phyloP scores from a whole-genome alignment of 2,113 vertebrate species.

The Myiagra hebetior region DNA sequence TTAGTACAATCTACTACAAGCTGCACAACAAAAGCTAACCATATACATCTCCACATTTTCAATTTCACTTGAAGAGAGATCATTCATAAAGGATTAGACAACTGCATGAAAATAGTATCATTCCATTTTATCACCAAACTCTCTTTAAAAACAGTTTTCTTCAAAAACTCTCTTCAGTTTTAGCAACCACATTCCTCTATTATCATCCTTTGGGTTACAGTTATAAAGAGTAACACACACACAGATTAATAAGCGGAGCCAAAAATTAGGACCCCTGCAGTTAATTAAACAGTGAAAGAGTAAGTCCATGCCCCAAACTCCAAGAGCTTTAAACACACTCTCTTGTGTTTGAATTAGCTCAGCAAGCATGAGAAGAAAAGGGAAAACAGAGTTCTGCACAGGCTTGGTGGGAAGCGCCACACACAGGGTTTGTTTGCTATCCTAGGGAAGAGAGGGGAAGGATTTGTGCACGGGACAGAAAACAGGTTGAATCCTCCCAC shows the following conservation, averaged over 20 bases:
- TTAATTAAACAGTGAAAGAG: not conserved
- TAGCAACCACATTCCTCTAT: not conserved
- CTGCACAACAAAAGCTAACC: not conserved
- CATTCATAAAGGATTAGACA: not conserved
- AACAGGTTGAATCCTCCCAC: not conserved
- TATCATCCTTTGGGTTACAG: not conserved
- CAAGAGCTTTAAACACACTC: not conserved
- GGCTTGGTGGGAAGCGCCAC: not conserved
- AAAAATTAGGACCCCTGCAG: not conserved
- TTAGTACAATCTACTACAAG: not conserved
- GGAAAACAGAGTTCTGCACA: not conserved
- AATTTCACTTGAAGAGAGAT: not conserved
- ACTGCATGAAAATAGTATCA: not conserved
- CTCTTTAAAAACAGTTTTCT: not conserved
- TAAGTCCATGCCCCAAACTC: not conserved
- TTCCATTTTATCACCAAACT: not conserved
- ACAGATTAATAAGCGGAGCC: not conserved
- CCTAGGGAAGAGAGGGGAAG: not conserved
- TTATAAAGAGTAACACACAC: not conserved
- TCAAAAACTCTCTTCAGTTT: not conserved
- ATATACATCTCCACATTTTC: fast-evolving
- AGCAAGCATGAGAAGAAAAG: not conserved
- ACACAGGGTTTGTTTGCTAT: not conserved
- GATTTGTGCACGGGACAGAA: not conserved
- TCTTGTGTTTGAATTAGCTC: not conserved